Base-by-base conservation (phyloP, 2,888 invertebrate genomes). In the Lasius platythorax region DNA sequence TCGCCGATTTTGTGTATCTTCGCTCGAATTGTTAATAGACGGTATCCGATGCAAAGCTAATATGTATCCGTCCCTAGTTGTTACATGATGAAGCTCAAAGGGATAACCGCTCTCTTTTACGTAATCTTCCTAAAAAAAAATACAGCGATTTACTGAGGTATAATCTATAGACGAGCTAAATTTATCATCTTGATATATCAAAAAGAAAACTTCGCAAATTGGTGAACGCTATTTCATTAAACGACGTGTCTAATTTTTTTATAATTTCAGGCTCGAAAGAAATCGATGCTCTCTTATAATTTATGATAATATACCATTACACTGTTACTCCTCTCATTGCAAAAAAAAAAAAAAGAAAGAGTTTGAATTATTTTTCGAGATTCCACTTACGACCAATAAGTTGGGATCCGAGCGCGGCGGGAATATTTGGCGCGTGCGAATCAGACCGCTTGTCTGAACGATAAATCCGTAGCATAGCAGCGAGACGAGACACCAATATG, bases 21-120 rank as follows among this genome's bases (percentile, higher is more conserved):
- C 87, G 67, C 94, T 95, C 11, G 12, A n/a, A 67, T 30, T 63
- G 53, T 66, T 37, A 37, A 4, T 85, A 8, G 82, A 37, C 2
- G 84, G 79, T 30, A 89, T 83, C 64, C 88, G 78, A 75, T 89
- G 85, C 23, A 88, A 2, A 18, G 66, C 72, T 64, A 88, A 76
- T 82, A 87, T 63, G 11, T 88, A 88, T 3, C 87, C 88, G 4
- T 88, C 88, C 3, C 37, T 56, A 6, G 88, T 88, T 30, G 58
- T 82, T 18, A 84, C 83, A 15, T 79, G 46, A 63, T 85, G 88
- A 18, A 78, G 53, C 58, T 89, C 88, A 23, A 79, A 82, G 2
- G 68, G 61, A 18, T 89, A 89, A 1, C 83, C 87, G 18, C 40
- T 70, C 23, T 82, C 63, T 8, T 12, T 50, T 12, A 87, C 67